These are phyloP conservation scores for Eilema depressum DNA, from an alignment of 2,888 invertebrate genomes.

Conservation along the genomic window DNA sequence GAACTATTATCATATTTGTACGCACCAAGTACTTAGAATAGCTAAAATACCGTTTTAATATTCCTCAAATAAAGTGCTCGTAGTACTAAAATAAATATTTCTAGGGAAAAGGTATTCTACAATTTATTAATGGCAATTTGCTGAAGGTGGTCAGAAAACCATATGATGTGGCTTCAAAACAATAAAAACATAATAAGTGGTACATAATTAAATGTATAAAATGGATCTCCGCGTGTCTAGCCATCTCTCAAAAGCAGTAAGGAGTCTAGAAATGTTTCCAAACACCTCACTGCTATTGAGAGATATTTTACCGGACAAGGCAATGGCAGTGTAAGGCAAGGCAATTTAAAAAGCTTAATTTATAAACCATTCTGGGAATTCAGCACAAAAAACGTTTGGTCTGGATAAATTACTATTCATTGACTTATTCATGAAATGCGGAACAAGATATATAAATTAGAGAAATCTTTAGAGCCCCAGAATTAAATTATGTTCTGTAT, in stretches of 20 bases:
- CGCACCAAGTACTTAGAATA: not conserved
- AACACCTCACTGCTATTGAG: not conserved
- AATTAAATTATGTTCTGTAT: not conserved
- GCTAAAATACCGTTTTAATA: not conserved
- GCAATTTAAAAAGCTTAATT: not conserved
- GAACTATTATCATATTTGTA: slow-evolving; percentile 12
- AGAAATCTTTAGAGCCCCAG: not conserved
- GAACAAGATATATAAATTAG: not conserved
- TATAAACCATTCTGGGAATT: not conserved
- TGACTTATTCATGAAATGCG: not conserved
- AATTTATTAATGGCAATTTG: not conserved
- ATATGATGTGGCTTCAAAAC: not conserved
- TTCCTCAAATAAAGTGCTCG: not conserved
- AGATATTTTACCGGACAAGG: too few relatives aligned
- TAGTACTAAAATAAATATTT: not conserved
- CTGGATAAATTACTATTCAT: not conserved
- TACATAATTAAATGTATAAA: too few relatives aligned
- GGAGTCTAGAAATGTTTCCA: too few relatives aligned
- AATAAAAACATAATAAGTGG: too few relatives aligned
- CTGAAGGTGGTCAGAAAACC: not conserved
- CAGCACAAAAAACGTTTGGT: not conserved
- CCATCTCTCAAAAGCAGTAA: too few relatives aligned
- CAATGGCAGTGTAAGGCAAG: not conserved
- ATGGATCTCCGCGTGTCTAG: too few relatives aligned
- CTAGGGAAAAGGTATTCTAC: not conserved